A percentile compares a stretch with the other conserved stretches of the same genome.
phyloP scores from a whole-genome alignment of 2,797 vertebrate species.

The Cirrhinus molitorella region DNA sequence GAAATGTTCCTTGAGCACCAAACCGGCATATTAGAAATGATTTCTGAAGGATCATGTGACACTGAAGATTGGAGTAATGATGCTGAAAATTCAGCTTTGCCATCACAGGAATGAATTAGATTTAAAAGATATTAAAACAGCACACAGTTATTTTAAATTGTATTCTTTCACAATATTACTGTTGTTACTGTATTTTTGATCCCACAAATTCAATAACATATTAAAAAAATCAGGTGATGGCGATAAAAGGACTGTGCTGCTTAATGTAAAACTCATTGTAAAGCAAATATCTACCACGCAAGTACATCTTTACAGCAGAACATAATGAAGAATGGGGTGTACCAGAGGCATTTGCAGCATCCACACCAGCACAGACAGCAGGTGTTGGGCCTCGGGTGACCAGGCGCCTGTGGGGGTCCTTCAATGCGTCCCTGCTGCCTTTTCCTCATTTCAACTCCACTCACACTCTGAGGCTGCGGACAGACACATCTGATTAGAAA shows the following conservation, averaged over 20 bases:
- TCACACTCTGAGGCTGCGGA: constrained; percentile 81
- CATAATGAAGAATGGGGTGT: constrained; percentile 67
- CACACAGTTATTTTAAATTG: neutral
- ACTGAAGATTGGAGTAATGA: too few relatives aligned
- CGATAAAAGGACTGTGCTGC: neutral
- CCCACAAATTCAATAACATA: neutral
- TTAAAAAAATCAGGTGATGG: neutral
- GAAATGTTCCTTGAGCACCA: neutral
- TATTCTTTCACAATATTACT: neutral
- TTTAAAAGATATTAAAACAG: neutral
- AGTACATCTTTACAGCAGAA: neutral
- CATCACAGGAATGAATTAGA: neutral
- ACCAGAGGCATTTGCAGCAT: constrained; percentile 99
- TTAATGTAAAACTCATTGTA: neutral
- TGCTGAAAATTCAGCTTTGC: neutral
- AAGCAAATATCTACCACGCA: neutral
- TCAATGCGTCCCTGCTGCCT: constrained; percentile 97
- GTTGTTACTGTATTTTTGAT: neutral
- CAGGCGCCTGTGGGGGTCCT: constrained; percentile 89
- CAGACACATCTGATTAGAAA: constrained; percentile 36
- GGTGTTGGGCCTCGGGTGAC: constrained; percentile 94
- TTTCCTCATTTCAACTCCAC: constrained; percentile 97
- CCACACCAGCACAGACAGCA: constrained; percentile 99
- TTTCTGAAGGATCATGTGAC: neutral
- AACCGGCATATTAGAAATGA: neutral